A percentile compares a stretch with the other conserved stretches of the same genome.
Conservation (phyloP, 1,140 invertebrate species). For the Hirudo medicinalis region DNA sequence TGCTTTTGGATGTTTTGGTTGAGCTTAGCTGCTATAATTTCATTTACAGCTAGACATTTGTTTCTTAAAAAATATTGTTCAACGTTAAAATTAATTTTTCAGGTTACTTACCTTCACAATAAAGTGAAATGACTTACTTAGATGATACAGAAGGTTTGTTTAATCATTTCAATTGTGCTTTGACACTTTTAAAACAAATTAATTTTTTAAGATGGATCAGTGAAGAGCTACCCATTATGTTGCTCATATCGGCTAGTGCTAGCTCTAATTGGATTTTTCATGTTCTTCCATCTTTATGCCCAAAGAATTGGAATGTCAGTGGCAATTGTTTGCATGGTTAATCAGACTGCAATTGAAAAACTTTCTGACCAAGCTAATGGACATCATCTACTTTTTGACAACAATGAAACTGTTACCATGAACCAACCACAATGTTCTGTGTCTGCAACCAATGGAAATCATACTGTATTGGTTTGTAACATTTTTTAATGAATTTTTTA, state of each 20-base stretch:
- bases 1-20: no score
- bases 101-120: no score
- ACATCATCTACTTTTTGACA: not conserved
- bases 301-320: conserved; percentile 35
- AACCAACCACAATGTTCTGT: not conserved
- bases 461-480: not conserved
- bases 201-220: no score
- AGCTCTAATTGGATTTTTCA: conserved; percentile 35
- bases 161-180: no score
- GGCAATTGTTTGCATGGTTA: conserved; percentile 38
- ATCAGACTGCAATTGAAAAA: conserved; percentile 20
- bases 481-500: not conserved
- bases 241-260: conserved; percentile 32
- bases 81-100: no score
- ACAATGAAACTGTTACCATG: no score
- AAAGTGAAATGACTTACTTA: no score
- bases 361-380: not conserved
- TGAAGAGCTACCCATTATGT: not conserved
- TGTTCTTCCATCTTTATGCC: conserved; percentile 35
- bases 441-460: not conserved
- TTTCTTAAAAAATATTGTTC: no score
- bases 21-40: no score
- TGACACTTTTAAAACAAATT: no score
- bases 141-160: no score
- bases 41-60: no score